Evolutionary conservation across 1,140 invertebrate genomes (phyloP).

Genomic region (Adelges cooleyi): DNA sequence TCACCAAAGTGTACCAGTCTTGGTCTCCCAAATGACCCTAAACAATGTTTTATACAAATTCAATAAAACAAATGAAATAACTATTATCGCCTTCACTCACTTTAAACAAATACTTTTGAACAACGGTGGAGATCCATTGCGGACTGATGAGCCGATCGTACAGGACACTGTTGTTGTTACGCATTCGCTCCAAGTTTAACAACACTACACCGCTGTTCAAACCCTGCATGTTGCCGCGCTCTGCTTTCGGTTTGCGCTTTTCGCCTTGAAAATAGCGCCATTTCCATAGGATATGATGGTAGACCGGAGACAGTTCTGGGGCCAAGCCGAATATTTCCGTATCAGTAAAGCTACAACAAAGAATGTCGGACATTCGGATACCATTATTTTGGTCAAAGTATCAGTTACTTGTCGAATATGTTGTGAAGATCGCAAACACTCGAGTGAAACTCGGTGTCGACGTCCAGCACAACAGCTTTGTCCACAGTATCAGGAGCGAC

Average conservation of each 20-base stretch:
- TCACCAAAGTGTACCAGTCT: conserved; percentile 71
- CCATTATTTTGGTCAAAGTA: no score
- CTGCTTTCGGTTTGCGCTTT: conserved; percentile 48
- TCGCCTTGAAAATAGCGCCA: conserved; percentile 52
- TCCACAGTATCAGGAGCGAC: conserved; percentile 51
- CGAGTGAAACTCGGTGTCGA: conserved; percentile 63
- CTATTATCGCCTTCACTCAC: neutral
- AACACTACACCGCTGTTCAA: conserved; percentile 73
- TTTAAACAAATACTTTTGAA: conserved; percentile 29
- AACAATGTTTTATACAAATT: conserved; percentile 34
- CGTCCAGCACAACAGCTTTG: conserved; percentile 62
- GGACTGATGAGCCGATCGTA: conserved; percentile 30
- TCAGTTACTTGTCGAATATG: conserved; percentile 56
- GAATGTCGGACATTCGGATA: neutral
- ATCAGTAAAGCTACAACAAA: conserved; percentile 39
- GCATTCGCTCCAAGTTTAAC: conserved; percentile 56
- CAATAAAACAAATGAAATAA: neutral
- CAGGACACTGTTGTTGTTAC: conserved; percentile 47
- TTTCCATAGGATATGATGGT: conserved; percentile 59
- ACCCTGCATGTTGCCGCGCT: conserved; percentile 52
- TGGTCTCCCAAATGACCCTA: conserved; percentile 76
- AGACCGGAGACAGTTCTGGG: conserved; percentile 67
- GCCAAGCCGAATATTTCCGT: conserved; percentile 60
- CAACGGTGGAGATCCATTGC: conserved; percentile 3
- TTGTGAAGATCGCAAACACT: conserved; percentile 55